Base-by-base conservation (phyloP, 2,113 vertebrate species). In the Lathamus discolor region DNA sequence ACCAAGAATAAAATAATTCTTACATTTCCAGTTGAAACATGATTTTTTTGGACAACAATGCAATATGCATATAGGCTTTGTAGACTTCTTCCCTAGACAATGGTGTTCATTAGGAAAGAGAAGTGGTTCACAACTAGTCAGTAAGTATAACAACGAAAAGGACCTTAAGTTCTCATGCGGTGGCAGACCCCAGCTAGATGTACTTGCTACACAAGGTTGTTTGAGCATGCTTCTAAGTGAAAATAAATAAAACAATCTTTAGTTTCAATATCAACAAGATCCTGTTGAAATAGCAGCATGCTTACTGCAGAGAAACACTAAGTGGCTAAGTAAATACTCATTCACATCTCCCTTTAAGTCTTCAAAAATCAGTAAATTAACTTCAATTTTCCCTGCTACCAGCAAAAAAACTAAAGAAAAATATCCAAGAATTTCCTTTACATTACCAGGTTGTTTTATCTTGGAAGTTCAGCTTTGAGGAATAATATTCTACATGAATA, bases 381-480 rank as follows among this genome's bases (percentile, higher is more conserved):
- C n/a, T 63, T 72, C 7, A 39, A 3, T 69, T 64, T 78, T 82
- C 54, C 39, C 23, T 17, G 8, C 43, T 57, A 66, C 20, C 16
- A 46, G 9, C 11, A 88, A 54, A 84, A 84, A 43, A 10, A 76
- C 51, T 77, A 61, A 33, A 25, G 5, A 57, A 88, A 83, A 15
- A 39, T 59, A 52, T 12, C 37, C 68, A 51, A 68, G 31, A 86
- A 49, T 66, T 64, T 79, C 7, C 10, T 44, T 87, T 73, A 18
- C 46, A 37, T 82, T 43, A 63, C 13, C n/a, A 24, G 18, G 46
- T 68, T 67, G 16, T 79, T 96, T 76, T 62, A 87, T 33, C 51
- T 46, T 59, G 55, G 66, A 79, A 92, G 82, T 93, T 90, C 46
- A 63, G 6, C 46, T 93, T 83, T 84, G 91, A 95, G 92, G 61